phyloP scores from a whole-genome alignment of 2,888 invertebrate genomes.

The Pyrochroa serraticornis region DNA sequence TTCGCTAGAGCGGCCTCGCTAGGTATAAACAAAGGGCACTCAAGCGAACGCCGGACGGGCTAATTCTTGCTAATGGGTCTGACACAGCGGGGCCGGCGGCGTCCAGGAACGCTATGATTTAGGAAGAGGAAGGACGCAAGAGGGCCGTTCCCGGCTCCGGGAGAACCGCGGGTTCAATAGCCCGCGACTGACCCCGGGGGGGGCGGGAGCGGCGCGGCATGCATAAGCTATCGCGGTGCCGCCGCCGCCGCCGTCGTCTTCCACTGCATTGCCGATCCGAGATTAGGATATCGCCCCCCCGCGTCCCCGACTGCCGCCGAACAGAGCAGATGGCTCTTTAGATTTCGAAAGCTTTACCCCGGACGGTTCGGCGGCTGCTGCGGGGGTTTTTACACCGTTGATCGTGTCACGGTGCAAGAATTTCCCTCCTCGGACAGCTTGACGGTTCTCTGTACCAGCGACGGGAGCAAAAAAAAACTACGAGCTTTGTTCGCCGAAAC shows the following conservation, averaged over 20 bases:
- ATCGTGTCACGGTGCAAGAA: conserved; percentile 31
- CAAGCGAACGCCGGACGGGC: conserved; percentile 32
- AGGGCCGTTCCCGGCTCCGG: conserved; percentile 40
- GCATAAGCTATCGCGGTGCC: conserved; percentile 53
- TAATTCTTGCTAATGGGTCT: conserved; percentile 45
- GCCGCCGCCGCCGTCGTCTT: conserved; percentile 36
- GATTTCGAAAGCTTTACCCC: conserved; percentile 63
- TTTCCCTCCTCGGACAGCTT: conserved; percentile 12
- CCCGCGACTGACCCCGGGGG: conserved; percentile 62
- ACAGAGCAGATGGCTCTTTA: conserved; percentile 58
- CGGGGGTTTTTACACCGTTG: conserved; percentile 30
- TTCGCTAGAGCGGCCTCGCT: neutral
- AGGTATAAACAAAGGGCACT: conserved; percentile 29
- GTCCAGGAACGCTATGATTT: conserved; percentile 19
- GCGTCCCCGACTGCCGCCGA: conserved; percentile 46
- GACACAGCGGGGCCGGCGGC: conserved; percentile 41
- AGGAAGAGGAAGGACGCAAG: conserved; percentile 42
- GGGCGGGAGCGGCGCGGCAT: conserved; percentile 57
- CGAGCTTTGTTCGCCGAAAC: conserved; percentile 24
- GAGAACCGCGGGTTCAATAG: conserved; percentile 56
- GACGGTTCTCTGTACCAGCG: neutral
- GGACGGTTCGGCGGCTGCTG: conserved; percentile 41
- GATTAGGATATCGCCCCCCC: conserved; percentile 52
- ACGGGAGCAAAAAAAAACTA: conserved; percentile 12
- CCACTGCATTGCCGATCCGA: conserved; percentile 42